Conservation (phyloP, 2,888 invertebrate genomes). For the Bhutanitis thaidina region DNA sequence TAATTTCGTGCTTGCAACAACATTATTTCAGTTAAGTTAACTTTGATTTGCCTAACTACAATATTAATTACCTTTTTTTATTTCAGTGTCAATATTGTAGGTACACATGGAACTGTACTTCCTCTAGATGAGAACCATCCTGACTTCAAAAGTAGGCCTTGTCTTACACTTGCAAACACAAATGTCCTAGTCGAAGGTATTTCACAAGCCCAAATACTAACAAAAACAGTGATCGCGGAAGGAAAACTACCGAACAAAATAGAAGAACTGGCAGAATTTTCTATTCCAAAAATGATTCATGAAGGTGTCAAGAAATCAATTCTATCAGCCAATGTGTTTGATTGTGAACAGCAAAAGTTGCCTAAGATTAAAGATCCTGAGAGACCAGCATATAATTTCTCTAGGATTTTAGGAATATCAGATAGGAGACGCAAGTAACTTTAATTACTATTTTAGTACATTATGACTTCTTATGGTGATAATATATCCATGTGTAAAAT, state of each 20-base stretch:
- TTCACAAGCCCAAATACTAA: slow-evolving; percentile 88
- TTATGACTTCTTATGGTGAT: too few relatives aligned
- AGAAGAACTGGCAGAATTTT: slow-evolving; percentile 68
- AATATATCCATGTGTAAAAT: too few relatives aligned
- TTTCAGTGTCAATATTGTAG: slow-evolving; percentile 65
- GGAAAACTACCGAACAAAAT: slow-evolving; percentile 81
- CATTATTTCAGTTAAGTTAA: too few relatives aligned
- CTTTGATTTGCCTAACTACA: too few relatives aligned
- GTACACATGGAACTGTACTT: slow-evolving; percentile 55
- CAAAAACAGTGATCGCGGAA: slow-evolving; percentile 85
- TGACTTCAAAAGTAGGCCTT: slow-evolving; percentile 81
- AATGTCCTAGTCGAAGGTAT: slow-evolving; percentile 86
- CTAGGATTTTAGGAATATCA: slow-evolving; percentile 87
- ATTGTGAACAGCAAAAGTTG: slow-evolving; percentile 88
- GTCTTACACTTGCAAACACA: slow-evolving; percentile 79
- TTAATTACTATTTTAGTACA: not conserved
- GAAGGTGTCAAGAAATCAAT: slow-evolving; percentile 82
- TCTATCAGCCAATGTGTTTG: slow-evolving; percentile 83
- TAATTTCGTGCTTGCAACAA: too few relatives aligned
- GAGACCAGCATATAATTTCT: slow-evolving; percentile 85
- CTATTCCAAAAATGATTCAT: slow-evolving; percentile 75
- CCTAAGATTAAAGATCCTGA: slow-evolving; percentile 85
- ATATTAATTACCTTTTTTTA: slow-evolving; percentile 10
- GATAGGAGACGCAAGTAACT: slow-evolving; percentile 84
- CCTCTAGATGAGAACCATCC: slow-evolving; percentile 81